Conservation (phyloP, 2,888 invertebrate genomes). For the Cerastis leucographa region DNA sequence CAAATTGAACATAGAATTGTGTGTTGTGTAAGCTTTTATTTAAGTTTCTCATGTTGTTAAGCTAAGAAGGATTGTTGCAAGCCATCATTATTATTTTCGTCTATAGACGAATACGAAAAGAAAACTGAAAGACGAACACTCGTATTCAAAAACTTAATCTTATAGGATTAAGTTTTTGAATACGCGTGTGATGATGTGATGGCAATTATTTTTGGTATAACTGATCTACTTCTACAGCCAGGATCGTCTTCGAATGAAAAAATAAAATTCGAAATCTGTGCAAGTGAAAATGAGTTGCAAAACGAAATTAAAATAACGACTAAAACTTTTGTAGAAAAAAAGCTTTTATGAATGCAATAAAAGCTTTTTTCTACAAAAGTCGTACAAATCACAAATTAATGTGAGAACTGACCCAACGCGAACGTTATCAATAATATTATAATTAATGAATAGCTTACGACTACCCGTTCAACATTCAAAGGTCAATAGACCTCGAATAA, state of each 20-base stretch:
- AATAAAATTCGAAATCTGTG: background rate
- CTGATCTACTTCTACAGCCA: background rate
- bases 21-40: background rate
- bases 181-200: background rate
- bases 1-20: background rate
- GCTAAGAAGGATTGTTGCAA: background rate
- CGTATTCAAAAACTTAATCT: too few species aligned
- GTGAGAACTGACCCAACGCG: conserved; percentile 33
- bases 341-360: too few species aligned
- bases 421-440: conserved; percentile 42
- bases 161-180: background rate
- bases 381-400: conserved; percentile 21
- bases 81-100: background rate
- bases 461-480: conserved; percentile 71
- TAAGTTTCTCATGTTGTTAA: background rate
- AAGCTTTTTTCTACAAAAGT: conserved; percentile 17
- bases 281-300: background rate
- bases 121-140: too few species aligned
- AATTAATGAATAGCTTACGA: conserved; percentile 53
- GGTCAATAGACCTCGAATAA: conserved; percentile 72
- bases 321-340: too few species aligned
- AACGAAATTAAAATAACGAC: background rate
- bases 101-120: too few species aligned
- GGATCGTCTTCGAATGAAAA: background rate
- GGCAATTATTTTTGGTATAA: background rate